Evolutionary conservation across 2,888 invertebrate genomes (phyloP).

Genomic region (Dasypogon diadema): DNA sequence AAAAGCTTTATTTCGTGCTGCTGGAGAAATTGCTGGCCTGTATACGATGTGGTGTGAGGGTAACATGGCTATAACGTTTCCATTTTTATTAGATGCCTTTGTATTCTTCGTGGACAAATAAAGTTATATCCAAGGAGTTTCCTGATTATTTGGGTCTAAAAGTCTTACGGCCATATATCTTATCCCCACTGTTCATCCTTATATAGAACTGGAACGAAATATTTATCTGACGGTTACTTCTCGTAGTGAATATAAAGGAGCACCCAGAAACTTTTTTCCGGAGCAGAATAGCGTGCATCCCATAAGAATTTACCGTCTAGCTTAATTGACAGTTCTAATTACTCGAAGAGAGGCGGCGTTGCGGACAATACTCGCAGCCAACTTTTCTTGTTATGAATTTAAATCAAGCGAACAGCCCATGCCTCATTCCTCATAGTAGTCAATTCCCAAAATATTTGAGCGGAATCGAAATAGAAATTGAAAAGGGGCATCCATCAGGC

Average conservation of each 20-base stretch:
- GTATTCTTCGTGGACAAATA: background rate
- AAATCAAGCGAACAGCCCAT: too few relatives aligned
- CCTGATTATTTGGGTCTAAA: background rate
- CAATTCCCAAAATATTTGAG: too few relatives aligned
- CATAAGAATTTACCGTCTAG: background rate
- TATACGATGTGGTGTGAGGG: background rate
- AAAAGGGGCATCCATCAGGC: background rate
- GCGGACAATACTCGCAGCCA: too few relatives aligned
- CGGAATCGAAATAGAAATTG: too few relatives aligned
- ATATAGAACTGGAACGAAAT: background rate
- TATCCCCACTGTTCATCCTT: background rate
- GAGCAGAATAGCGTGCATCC: too few relatives aligned
- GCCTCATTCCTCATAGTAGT: too few relatives aligned
- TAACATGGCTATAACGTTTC: background rate
- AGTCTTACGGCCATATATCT: background rate
- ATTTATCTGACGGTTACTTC: background rate
- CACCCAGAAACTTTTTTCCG: too few relatives aligned
- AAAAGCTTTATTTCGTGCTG: background rate
- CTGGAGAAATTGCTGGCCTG: background rate
- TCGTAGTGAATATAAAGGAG: too few relatives aligned
- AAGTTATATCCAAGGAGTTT: background rate
- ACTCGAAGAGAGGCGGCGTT: background rate
- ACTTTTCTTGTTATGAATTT: too few relatives aligned
- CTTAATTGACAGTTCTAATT: slow-evolving; percentile 7
- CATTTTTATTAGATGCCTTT: background rate